Evolutionary conservation across 2,888 invertebrate species (phyloP), one percentile per base, ranked within the genome.

Genomic region (Poecilus cupreus): DNA sequence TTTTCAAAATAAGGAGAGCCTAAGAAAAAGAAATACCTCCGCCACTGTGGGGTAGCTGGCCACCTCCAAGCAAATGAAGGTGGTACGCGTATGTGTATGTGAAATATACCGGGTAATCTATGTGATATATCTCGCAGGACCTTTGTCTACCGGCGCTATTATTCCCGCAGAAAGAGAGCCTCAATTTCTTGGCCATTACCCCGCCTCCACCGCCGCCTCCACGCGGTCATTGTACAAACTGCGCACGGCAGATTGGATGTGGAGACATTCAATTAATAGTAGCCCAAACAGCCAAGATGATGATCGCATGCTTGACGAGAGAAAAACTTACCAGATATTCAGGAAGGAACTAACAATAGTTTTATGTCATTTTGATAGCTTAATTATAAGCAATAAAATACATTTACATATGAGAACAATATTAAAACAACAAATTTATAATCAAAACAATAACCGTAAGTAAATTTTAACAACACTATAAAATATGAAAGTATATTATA

Each of bases 131-230:
- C 70, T 79, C 10, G 18, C 79, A 64, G 78, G 74, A 82, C 82
- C 82, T 82, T 82, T 82, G 82, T 82, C 82, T 82, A 82, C 82
- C 78, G 76, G 49, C 16, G 74, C 82, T 74, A 82, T 82, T 82
- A 82, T 79, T 78, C 79, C 70, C 64, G 57, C 74, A 78, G 82
- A 74, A 74, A 78, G 82, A 81, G 75, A 49, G 72, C 78, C 57
- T 72, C 82, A 78, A 82, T 79, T 82, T 82, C 82, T 78, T 82
- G 79, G 79, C 82, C 82, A 82, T 82, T 82, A 78, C 82, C 49
- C 72, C 74, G 51, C 81, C 76, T 26, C 22, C 32, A 24, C 81
- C 76, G 8, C 13, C 60, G 57, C 20, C 43, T 6, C 16, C 49
- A 6, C 32, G 16, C 20, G 64, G 46, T 64, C 43, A 75, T 51